Evolutionary conservation across 2,888 invertebrate genomes (phyloP).

Genomic region (Metacarcinus magister): DNA sequence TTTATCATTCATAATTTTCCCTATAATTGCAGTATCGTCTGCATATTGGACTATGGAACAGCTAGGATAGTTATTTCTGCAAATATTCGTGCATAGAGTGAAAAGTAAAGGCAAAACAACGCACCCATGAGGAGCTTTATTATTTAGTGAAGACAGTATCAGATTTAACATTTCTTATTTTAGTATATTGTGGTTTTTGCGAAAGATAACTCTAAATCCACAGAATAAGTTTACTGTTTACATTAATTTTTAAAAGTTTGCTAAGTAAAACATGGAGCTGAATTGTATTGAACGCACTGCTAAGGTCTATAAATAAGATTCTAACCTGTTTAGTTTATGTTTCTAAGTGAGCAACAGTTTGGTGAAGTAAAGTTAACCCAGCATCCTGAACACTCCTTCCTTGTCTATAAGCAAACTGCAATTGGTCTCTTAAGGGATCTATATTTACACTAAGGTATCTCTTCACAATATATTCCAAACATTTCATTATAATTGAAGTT

Average conservation of each 20-base stretch:
- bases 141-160: too few species aligned
- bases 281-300: constrained; percentile 44
- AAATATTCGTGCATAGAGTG: not conserved
- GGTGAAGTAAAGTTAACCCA: constrained; percentile 13
- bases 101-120: not conserved
- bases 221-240: constrained; percentile 20
- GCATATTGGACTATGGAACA: constrained; percentile 39
- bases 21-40: constrained; percentile 14
- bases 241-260: constrained; percentile 28
- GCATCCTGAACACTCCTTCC: too few species aligned
- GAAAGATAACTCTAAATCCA: constrained; percentile 41
- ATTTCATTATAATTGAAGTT: constrained; percentile 19
- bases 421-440: not conserved
- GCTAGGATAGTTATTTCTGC: not conserved
- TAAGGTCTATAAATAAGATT: constrained; percentile 10
- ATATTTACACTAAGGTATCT: not conserved
- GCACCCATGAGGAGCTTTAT: not conserved
- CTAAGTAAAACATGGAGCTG: constrained; percentile 34
- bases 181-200: constrained; percentile 29
- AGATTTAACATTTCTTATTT: not conserved
- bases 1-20: not conserved
- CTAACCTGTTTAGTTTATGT: not conserved
- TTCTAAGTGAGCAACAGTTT: not conserved
- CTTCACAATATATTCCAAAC: not conserved
- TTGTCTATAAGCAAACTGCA: constrained; percentile 21